Evolutionary conservation across 2,113 vertebrate genomes (phyloP).

Genomic region (Scomber colias): DNA sequence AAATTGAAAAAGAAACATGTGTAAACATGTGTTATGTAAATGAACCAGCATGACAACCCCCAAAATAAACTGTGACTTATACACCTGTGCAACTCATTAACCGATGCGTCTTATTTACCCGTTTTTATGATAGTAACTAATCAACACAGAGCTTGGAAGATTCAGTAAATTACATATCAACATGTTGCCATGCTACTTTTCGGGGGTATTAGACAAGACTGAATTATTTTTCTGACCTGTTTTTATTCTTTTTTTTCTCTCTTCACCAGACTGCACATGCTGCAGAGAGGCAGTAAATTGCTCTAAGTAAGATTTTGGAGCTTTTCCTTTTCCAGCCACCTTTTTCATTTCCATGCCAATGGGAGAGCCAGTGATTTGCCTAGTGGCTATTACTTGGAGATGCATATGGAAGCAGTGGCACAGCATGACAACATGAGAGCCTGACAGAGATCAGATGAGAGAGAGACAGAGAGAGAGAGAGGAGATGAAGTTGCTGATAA

Average conservation of each 20-base stretch:
- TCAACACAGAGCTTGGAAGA: too few relatives aligned
- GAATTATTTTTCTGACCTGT: neutral
- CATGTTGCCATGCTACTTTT: too few relatives aligned
- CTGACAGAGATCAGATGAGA: constrained; percentile 8
- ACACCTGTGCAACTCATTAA: too few relatives aligned
- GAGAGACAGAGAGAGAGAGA: neutral
- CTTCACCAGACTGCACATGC: neutral
- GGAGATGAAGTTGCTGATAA: neutral
- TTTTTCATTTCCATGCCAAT: constrained; percentile 39
- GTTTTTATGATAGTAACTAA: too few relatives aligned
- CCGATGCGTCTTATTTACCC: too few relatives aligned
- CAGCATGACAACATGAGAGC: constrained; percentile 17
- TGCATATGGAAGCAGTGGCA: constrained; percentile 31
- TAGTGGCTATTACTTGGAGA: constrained; percentile 34
- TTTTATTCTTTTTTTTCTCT: neutral
- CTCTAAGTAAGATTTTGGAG: constrained; percentile 1
- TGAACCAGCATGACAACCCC: too few relatives aligned
- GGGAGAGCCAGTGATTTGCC: constrained; percentile 37
- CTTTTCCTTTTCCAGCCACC: constrained; percentile 26
- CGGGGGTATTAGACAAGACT: neutral
- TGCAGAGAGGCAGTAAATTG: constrained; percentile 18
- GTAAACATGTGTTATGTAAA: too few relatives aligned
- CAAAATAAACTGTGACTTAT: too few relatives aligned
- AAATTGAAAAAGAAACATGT: too few relatives aligned
- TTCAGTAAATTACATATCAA: too few relatives aligned